Percentiles rank a stretch among this genome's conserved stretches.
Conservation (phyloP, 2,113 vertebrate genomes). For the Phaethon lepturus region DNA sequence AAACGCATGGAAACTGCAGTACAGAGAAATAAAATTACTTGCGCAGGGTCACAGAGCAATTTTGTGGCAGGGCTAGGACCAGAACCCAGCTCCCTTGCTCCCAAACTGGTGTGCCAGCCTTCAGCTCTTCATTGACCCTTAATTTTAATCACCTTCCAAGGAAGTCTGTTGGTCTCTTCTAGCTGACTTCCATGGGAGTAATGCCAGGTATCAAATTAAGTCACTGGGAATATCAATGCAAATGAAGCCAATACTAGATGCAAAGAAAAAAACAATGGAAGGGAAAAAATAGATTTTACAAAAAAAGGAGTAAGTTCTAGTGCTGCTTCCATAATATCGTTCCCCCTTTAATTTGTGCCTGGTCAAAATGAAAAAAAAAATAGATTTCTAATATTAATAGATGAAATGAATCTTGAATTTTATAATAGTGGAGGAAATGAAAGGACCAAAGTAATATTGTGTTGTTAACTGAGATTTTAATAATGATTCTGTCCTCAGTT, state of each 20-base stretch:
- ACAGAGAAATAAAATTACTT: constrained; percentile 19
- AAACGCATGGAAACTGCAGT: background rate
- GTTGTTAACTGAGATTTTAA: constrained; percentile 71
- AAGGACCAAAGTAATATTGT: constrained; percentile 62
- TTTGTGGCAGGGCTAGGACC: background rate
- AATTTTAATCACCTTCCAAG: constrained; percentile 20
- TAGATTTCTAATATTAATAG: constrained; percentile 69
- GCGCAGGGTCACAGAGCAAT: constrained; percentile 15
- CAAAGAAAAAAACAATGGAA: background rate
- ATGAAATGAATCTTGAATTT: constrained; percentile 71
- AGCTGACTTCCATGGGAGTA: background rate
- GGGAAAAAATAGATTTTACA: background rate
- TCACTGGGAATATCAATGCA: background rate
- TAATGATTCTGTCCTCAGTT: constrained; percentile 69
- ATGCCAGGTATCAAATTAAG: constrained; percentile 13
- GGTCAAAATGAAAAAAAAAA: constrained; percentile 58
- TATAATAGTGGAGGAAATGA: constrained; percentile 66
- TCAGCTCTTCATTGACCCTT: background rate
- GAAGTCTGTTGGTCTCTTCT: background rate
- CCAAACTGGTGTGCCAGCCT: background rate
- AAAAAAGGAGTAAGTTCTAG: background rate
- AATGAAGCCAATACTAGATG: background rate
- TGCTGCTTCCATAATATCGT: background rate
- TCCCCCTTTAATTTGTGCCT: constrained; percentile 56
- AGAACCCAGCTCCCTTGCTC: constrained; percentile 1